Evolutionary conservation across 1,140 invertebrate genomes (phyloP).

Genomic region (Calephelis nemesis): DNA sequence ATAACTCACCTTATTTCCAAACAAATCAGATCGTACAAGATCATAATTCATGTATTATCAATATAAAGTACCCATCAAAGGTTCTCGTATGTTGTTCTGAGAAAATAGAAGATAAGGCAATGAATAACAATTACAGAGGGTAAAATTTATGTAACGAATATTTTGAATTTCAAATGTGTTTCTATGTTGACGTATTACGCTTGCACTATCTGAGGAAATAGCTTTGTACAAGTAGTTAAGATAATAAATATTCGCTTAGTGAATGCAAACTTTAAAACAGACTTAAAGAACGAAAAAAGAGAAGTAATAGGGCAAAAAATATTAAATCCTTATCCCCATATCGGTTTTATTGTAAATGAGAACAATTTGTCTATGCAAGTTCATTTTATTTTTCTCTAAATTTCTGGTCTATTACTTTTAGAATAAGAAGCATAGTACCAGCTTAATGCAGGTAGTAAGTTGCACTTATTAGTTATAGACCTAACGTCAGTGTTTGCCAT

Average conservation of each 20-base stretch:
- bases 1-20: not conserved
- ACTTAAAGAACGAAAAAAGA: no score
- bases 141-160: constrained; percentile 10
- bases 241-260: not conserved
- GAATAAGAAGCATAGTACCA: no score
- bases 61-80: constrained; percentile 16
- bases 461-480: no score
- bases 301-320: no score
- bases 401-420: no score
- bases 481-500: no score
- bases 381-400: no score
- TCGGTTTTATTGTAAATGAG: no score
- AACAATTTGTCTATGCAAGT: no score
- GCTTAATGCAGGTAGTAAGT: no score
- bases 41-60: constrained; percentile 17
- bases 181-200: not conserved
- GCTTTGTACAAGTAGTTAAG: not conserved
- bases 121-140: constrained; percentile 17
- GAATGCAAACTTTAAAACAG: not conserved
- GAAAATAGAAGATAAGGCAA: constrained; percentile 7
- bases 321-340: no score
- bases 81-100: constrained; percentile 18
- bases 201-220: constrained; percentile 1
- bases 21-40: not conserved
- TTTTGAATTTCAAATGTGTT: constrained; percentile 9